Evolutionary conservation across 2,888 invertebrate species (phyloP), one percentile per base, ranked within the genome.

Genomic region (Hirtodrosophila trivittata): DNA sequence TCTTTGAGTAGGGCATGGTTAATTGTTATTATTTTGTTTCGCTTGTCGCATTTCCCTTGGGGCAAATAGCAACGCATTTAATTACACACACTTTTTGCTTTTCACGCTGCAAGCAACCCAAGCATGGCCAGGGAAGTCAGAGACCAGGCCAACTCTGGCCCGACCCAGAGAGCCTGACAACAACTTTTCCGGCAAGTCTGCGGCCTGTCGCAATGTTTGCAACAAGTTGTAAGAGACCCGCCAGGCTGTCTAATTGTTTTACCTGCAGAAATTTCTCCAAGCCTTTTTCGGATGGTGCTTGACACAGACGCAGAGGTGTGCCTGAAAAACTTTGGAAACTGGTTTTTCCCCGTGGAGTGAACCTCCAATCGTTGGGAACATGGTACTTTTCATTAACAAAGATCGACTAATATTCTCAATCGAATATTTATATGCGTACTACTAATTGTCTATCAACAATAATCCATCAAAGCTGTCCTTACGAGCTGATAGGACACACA

Each of bases 221-320:
- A 78, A 78, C 78, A 81, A 78, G 78, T 77, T 77, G 70, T 49
- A 73, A 56, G 43, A 18, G 41, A 30, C 50, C 59, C 55, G 71
- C 46, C 52, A 57, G 59, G 33, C 39, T 62, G 74, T 75, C 77
- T 81, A 74, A 78, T 78, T 78, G 78, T 78, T 78, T 73, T 71
- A 77, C 76, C 73, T 77, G 55, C 39, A 55, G 63, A 75, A 77
- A 74, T 81, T 81, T 80, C 78, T 68, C 68, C 60, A 60, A 59
- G 76, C 76, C 76, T 66, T 78, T 68, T 81, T 71, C 16, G 76
- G 68, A 33, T 37, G 43, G 37, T 26, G 56, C 12, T 41, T 47
- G 43, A 16, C 38, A 14, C 39, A 43, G 46, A 16, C 26, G 26
- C 18, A 21, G 5, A 56, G 62, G 35, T 33, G 56, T 21, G 42